Conservation (phyloP, 2,888 invertebrate species). For the Adelphocoris suturalis region DNA sequence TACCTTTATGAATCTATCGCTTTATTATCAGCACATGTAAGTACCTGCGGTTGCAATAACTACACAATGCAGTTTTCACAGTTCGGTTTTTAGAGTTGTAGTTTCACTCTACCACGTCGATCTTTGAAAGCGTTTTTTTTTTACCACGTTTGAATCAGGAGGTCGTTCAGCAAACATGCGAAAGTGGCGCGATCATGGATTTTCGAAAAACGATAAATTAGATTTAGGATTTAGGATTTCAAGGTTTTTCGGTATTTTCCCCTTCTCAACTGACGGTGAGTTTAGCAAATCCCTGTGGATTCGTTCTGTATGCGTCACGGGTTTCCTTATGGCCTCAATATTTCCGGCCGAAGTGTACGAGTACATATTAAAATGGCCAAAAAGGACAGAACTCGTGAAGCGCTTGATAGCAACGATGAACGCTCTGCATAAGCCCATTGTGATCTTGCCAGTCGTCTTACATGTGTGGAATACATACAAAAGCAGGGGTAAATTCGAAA, state of each 20-base stretch:
- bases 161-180: too few relatives aligned
- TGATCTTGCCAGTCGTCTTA: not conserved
- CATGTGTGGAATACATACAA: not conserved
- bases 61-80: too few relatives aligned
- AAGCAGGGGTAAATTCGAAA: not conserved
- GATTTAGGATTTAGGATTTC: not conserved
- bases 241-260: not conserved
- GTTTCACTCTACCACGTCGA: too few relatives aligned
- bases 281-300: not conserved
- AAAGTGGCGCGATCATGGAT: not conserved
- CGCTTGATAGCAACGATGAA: not conserved
- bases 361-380: not conserved
- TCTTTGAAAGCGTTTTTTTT: too few relatives aligned
- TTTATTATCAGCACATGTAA: too few relatives aligned
- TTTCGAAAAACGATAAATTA: not conserved
- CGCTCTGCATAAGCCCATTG: not conserved
- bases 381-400: not conserved
- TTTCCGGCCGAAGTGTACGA: slow-evolving; percentile 30
- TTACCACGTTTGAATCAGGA: too few relatives aligned
- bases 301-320: not conserved
- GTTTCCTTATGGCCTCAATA: not conserved
- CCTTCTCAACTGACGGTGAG: not conserved
- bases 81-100: too few relatives aligned
- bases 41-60: too few relatives aligned
- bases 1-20: too few relatives aligned